Percentiles rank a stretch among this genome's conserved stretches.
Evolutionary conservation across 2,113 vertebrate genomes (phyloP).

Genomic region (Bufo gargarizans): DNA sequence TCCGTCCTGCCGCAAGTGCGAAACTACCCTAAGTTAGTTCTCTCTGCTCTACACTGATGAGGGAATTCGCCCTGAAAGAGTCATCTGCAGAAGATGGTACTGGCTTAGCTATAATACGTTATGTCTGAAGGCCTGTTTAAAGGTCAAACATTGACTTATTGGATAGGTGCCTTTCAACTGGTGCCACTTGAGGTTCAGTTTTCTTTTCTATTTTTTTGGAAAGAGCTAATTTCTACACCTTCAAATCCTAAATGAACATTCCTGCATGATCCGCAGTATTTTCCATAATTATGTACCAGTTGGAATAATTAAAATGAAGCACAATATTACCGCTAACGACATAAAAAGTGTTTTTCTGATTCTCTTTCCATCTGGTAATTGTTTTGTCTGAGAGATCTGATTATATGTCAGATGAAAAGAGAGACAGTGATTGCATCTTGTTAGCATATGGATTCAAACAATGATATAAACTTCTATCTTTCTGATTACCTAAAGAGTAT

Average conservation of each 20-base stretch:
- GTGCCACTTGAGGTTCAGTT: too few species aligned
- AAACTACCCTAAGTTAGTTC: too few species aligned
- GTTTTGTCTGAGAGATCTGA: conserved; percentile 19
- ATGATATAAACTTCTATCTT: neutral
- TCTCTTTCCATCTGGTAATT: conserved; percentile 5
- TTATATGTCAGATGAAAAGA: conserved; percentile 13
- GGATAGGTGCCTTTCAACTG: too few species aligned
- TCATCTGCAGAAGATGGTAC: too few species aligned
- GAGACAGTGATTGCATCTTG: conserved; percentile 2
- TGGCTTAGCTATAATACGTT: too few species aligned
- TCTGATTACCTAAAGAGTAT: neutral
- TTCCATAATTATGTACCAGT: neutral
- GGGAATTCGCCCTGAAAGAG: too few species aligned
- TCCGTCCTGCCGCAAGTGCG: too few species aligned
- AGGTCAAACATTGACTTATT: too few species aligned
- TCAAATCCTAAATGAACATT: neutral
- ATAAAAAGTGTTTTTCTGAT: neutral
- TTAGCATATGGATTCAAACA: neutral
- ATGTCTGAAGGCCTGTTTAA: too few species aligned
- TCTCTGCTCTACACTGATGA: too few species aligned
- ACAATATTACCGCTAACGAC: neutral
- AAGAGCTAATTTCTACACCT: neutral
- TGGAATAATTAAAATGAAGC: neutral
- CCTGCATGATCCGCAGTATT: neutral
- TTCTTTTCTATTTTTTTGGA: too few species aligned